phyloP scores from a whole-genome alignment of 1,140 invertebrate species.

The Macrosteles quadrilineatus region DNA sequence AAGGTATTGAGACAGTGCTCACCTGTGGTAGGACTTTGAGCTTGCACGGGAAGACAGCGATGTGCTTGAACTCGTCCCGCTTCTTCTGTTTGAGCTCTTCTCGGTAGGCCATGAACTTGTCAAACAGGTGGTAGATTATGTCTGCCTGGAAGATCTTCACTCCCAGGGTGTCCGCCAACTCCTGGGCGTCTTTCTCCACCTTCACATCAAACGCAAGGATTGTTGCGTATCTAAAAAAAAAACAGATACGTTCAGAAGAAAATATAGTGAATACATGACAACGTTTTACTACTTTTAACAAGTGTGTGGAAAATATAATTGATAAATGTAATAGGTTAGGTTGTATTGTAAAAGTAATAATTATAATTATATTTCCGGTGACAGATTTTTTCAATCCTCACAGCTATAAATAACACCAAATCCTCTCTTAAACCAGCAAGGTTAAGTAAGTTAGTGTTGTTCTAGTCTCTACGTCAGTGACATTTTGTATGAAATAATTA shows the following conservation, averaged over 20 bases:
- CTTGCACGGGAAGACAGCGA: constrained; percentile 98
- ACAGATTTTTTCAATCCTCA: too few relatives aligned
- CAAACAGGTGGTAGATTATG: constrained; percentile 99
- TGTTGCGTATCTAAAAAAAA: constrained; percentile 77
- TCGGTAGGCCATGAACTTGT: constrained; percentile 93
- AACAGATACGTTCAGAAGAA: constrained; percentile 29
- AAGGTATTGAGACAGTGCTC: constrained; percentile 28
- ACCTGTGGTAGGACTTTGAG: constrained; percentile 83
- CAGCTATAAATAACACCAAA: too few relatives aligned
- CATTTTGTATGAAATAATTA: too few relatives aligned
- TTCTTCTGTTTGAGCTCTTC: constrained; percentile 93
- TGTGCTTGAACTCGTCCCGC: constrained; percentile 91
- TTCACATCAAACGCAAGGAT: constrained; percentile 99
- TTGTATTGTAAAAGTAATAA: too few relatives aligned
- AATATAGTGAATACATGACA: too few relatives aligned
- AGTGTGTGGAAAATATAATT: too few relatives aligned
- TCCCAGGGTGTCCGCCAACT: constrained; percentile 90
- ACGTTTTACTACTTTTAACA: too few relatives aligned
- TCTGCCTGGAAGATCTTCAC: constrained; percentile 99
- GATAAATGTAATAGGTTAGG: too few relatives aligned
- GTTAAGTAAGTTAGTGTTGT: too few relatives aligned
- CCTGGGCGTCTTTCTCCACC: constrained; percentile 96
- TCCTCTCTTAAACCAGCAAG: too few relatives aligned
- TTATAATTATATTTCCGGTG: too few relatives aligned
- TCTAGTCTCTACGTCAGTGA: too few relatives aligned